These are phyloP conservation scores for Orientallactaga sibirica DNA, from an alignment of 2,797 vertebrate genomes.

Conservation along the genomic window DNA sequence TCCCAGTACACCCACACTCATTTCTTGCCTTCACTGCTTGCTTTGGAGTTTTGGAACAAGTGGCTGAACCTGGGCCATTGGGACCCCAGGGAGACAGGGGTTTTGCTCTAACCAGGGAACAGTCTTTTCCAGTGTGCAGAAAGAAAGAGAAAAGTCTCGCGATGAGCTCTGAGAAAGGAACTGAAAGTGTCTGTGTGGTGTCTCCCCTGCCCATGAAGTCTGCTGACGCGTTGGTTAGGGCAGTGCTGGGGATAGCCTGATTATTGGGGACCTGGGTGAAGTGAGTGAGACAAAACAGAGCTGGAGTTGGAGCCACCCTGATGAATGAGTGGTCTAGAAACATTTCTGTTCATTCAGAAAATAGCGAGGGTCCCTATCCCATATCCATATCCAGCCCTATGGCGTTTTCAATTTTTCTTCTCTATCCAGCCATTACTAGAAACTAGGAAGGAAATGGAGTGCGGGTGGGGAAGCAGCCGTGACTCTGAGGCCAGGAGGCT, in stretches of 20 bases:
- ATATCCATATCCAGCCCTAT: too few species aligned
- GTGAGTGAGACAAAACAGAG: neutral
- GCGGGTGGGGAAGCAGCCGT: neutral
- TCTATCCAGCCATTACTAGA: neutral
- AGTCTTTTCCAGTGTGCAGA: neutral
- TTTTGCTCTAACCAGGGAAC: neutral
- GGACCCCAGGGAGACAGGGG: neutral
- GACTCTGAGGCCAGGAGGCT: neutral
- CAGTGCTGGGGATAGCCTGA: neutral
- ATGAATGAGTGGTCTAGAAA: neutral
- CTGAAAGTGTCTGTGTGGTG: neutral
- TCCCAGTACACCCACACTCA: neutral
- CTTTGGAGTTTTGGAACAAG: neutral
- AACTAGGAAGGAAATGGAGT: neutral
- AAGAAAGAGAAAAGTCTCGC: neutral
- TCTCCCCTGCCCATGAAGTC: neutral
- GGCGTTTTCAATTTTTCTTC: neutral
- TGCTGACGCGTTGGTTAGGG: neutral
- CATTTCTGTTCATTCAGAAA: neutral
- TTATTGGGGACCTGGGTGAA: neutral
- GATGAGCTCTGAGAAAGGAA: slow-evolving; percentile 2
- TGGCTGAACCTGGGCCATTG: neutral
- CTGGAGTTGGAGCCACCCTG: neutral
- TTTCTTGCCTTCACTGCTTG: neutral
- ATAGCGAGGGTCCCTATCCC: neutral